Base-by-base conservation (phyloP, 2,888 invertebrate genomes). In the Acleris literana region DNA sequence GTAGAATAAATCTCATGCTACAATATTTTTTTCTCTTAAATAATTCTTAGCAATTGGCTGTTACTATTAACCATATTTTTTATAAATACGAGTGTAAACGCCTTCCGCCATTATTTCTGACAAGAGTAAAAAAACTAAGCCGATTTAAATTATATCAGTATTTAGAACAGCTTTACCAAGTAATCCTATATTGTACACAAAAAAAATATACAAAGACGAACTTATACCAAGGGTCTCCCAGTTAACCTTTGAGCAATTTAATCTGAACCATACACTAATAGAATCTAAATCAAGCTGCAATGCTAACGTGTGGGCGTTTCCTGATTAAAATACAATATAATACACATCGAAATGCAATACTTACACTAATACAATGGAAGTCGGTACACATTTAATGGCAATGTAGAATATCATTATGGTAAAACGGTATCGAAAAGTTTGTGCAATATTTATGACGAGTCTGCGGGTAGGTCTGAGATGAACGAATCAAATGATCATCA, bases 271-370 rank as follows among this genome's bases (percentile, higher is more conserved):
- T 55, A 59, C 61, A 52, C 65, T 68, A 68, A 65, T 57, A 46
- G 22, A 46, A 57, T 20, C 20, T 46, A 57, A 46, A 46, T 46
- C 46, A 16, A 44, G 39, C 56, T 25, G 18, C 39, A 18, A 43
- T 17, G 11, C 6, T 55, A n/a, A 55, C 70, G 68, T 25, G 64
- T 67, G 67, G 69, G 70, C 70, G 67, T 70, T 70, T 69, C 68
- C 68, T 69, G 71, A 70, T 73, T 72, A 68, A 69, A 73, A 72
- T 73, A 74, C 73, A 25, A 25, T 25, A 25, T 25, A 72, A 72
- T 71, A 78, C 76, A 80, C 79, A 78, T 80, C 77, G 70, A 82
- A 82, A 81, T 79, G 78, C 79, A 74, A 79, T 76, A 81, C 80
- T 81, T 80, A 83, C 71, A 72, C 68, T 76, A 76, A 72, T 75